These are phyloP conservation scores for Yponomeuta plumbellus DNA, from an alignment of 2,888 invertebrate species.

Conservation along the genomic window DNA sequence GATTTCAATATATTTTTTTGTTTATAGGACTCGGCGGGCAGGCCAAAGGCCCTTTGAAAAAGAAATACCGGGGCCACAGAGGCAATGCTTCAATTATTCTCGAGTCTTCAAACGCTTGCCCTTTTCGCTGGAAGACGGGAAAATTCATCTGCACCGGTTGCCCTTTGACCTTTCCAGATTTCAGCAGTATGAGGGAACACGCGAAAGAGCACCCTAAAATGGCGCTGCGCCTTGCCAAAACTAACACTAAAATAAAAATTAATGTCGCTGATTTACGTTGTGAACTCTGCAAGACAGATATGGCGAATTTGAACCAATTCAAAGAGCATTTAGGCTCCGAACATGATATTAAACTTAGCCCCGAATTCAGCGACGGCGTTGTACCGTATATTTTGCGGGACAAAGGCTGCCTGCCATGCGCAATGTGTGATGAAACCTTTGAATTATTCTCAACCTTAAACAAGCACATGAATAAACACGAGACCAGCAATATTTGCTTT, in stretches of 20 bases:
- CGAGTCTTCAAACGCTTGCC: slow-evolving; percentile 48
- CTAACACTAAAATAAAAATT: slow-evolving; percentile 37
- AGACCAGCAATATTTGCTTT: not conserved
- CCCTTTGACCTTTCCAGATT: slow-evolving; percentile 33
- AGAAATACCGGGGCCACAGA: slow-evolving; percentile 32
- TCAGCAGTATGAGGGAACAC: slow-evolving; percentile 22
- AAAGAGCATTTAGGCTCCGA: slow-evolving; percentile 58
- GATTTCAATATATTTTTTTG: slow-evolving; percentile 6
- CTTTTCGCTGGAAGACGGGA: slow-evolving; percentile 50
- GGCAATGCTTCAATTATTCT: slow-evolving; percentile 51
- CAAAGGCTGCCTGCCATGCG: slow-evolving; percentile 17
- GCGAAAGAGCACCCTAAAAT: slow-evolving; percentile 5
- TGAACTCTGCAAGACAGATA: slow-evolving; percentile 47
- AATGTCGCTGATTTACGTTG: slow-evolving; percentile 64
- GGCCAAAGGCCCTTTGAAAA: not conserved
- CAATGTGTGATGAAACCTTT: slow-evolving; percentile 17
- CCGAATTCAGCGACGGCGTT: slow-evolving; percentile 37
- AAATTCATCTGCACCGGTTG: slow-evolving; percentile 57
- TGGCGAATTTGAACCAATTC: slow-evolving; percentile 50
- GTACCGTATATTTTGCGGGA: slow-evolving; percentile 42
- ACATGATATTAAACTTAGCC: slow-evolving; percentile 52
- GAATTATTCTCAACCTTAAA: slow-evolving; percentile 13
- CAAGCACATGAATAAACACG: slow-evolving; percentile 17
- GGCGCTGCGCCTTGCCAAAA: not conserved
- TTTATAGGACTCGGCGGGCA: not conserved